phyloP scores from a whole-genome alignment of 2,113 vertebrate species.

The Dicaeum eximium region DNA sequence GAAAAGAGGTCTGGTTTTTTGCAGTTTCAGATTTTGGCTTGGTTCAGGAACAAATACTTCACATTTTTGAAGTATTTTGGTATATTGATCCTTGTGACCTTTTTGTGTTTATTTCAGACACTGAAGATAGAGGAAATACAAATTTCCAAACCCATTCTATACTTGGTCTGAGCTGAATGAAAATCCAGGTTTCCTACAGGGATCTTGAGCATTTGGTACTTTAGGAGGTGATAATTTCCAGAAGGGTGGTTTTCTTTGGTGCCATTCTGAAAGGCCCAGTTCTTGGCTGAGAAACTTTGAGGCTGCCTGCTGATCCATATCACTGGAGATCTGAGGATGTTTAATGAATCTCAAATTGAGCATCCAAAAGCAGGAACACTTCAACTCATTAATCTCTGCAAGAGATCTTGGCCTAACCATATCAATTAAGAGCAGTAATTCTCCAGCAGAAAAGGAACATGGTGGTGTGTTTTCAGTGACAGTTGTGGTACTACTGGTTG shows the following conservation, averaged over 20 bases:
- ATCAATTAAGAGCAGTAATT: neutral
- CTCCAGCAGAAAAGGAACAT: neutral
- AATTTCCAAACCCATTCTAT: neutral
- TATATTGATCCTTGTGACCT: neutral
- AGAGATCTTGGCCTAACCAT: neutral
- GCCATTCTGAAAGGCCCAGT: neutral
- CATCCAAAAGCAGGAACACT: slow-evolving; percentile 11
- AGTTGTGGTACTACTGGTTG: neutral
- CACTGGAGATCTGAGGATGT: neutral
- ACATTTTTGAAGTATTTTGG: neutral
- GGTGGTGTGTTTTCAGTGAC: neutral
- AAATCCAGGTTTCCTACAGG: neutral
- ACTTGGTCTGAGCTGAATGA: neutral
- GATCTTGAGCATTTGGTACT: neutral
- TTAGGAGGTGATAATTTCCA: neutral
- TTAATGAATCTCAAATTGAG: neutral
- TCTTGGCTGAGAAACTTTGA: neutral
- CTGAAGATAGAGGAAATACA: neutral
- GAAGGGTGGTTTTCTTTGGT: neutral
- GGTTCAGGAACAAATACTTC: neutral
- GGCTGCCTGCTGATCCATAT: neutral
- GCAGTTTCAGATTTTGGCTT: neutral
- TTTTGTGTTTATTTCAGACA: neutral
- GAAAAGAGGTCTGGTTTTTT: neutral
- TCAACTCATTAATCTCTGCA: neutral